A percentile compares a stretch with the other conserved stretches of the same genome.
phyloP scores from a whole-genome alignment of 2,888 invertebrate species.

The Drosophila limbata region DNA sequence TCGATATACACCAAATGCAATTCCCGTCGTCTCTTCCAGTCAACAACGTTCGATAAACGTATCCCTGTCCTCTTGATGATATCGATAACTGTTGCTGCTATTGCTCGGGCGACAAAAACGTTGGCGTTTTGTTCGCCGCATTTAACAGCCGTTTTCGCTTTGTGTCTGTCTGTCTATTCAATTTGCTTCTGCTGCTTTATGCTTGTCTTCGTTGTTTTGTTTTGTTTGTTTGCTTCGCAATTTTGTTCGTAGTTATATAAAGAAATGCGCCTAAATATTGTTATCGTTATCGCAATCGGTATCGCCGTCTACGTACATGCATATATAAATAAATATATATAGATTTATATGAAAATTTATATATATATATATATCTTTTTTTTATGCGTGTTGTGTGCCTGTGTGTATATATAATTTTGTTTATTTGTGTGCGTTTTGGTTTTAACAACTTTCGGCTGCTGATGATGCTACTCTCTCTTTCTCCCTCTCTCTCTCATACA shows the following conservation, averaged over 20 bases:
- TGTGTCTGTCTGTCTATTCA: slow-evolving; percentile 12
- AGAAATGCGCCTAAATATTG: slow-evolving; percentile 48
- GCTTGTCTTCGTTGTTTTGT: slow-evolving; percentile 21
- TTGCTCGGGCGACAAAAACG: slow-evolving; percentile 48
- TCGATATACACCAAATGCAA: slow-evolving; percentile 12
- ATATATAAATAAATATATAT: slow-evolving; percentile 16
- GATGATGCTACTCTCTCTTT: slow-evolving; percentile 28
- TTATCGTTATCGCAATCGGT: slow-evolving; percentile 49
- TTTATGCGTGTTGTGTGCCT: slow-evolving; percentile 12
- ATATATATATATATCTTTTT: slow-evolving; percentile 15
- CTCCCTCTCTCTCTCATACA: slow-evolving; percentile 31
- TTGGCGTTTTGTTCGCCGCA: slow-evolving; percentile 66
- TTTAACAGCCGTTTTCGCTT: slow-evolving; percentile 68
- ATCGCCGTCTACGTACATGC: slow-evolving; percentile 22
- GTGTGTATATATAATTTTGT: slow-evolving; percentile 10
- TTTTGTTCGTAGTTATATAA: slow-evolving; percentile 49
- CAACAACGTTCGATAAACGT: slow-evolving; percentile 51
- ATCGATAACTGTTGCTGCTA: slow-evolving; percentile 55
- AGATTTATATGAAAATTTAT: slow-evolving; percentile 10
- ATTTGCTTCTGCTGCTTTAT: slow-evolving; percentile 13
- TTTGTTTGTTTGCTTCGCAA: slow-evolving; percentile 50
- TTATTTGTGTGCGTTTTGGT: slow-evolving; percentile 50
- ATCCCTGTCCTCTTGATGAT: slow-evolving; percentile 42
- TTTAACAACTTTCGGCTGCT: slow-evolving; percentile 61
- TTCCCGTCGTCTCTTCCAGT: slow-evolving; percentile 27